phyloP scores from a whole-genome alignment of 2,888 invertebrate genomes.

The Teleiodes luculella region DNA sequence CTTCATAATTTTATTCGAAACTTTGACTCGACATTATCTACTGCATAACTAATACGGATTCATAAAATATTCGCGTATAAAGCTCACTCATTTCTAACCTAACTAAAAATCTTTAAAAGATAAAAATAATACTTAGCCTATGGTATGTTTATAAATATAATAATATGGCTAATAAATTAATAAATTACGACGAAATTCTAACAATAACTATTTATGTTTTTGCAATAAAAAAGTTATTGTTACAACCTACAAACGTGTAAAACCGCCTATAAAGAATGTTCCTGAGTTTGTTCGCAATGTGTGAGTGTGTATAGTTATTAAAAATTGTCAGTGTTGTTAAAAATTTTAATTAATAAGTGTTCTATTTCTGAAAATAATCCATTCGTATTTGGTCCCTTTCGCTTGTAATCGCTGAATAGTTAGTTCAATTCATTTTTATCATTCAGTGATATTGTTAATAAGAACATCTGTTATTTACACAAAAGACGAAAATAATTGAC shows the following conservation, averaged over 20 bases:
- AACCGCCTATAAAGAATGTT: conserved; percentile 60
- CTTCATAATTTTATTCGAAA: conserved; percentile 56
- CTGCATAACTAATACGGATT: conserved; percentile 54
- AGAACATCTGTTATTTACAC: conserved; percentile 36
- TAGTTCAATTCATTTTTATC: conserved; percentile 38
- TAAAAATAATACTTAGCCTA: conserved; percentile 74
- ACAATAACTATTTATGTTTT: conserved; percentile 23
- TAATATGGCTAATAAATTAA: conserved; percentile 75
- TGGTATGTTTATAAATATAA: conserved; percentile 78
- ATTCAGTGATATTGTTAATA: conserved; percentile 60
- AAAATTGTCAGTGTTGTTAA: conserved; percentile 66
- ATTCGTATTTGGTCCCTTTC: conserved; percentile 76
- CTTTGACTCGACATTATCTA: conserved; percentile 54
- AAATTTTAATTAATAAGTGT: conserved; percentile 43
- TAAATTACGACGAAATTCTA: conserved; percentile 48
- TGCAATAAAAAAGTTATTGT: conserved; percentile 42
- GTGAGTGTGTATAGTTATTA: conserved; percentile 45
- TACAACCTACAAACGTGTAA: conserved; percentile 43
- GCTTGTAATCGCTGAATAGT: conserved; percentile 72
- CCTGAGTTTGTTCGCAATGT: conserved; percentile 48
- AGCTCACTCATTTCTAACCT: conserved; percentile 75
- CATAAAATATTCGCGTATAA: conserved; percentile 61
- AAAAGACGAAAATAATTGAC: neutral
- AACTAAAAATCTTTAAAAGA: conserved; percentile 74
- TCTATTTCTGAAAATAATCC: conserved; percentile 46